phyloP scores from a whole-genome alignment of 2,113 vertebrate species.

The Scopus umbretta region DNA sequence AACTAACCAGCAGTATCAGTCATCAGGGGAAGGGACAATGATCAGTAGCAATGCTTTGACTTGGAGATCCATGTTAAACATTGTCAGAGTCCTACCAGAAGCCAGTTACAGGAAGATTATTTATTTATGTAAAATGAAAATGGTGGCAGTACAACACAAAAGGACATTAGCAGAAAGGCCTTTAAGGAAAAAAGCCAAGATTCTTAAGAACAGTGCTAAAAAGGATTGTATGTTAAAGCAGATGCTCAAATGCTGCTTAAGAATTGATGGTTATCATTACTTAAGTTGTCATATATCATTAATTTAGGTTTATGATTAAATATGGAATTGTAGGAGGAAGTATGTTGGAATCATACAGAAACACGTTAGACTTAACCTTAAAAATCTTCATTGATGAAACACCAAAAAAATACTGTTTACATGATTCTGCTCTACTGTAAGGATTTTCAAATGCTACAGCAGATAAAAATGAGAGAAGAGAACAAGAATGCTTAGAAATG shows the following conservation, averaged over 20 bases:
- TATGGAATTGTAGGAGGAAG: background rate
- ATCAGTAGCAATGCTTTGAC: background rate
- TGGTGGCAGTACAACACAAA: background rate
- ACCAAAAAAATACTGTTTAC: background rate
- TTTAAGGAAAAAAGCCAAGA: background rate
- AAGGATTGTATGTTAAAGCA: background rate
- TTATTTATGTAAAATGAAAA: background rate
- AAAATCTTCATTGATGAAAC: background rate
- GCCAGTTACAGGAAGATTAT: background rate
- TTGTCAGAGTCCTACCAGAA: background rate
- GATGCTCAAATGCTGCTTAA: background rate
- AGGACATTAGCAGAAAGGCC: background rate
- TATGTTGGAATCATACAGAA: background rate
- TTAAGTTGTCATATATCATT: background rate
- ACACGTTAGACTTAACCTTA: background rate
- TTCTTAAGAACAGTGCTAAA: background rate
- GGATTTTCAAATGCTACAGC: background rate
- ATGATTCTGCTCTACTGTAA: background rate
- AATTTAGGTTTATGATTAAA: background rate
- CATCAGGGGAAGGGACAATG: background rate
- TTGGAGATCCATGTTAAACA: background rate
- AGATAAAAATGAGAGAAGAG: background rate
- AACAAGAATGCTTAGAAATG: background rate
- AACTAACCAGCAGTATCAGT: background rate
- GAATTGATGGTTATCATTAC: background rate